Evolutionary conservation across 2,113 vertebrate species (phyloP).

Genomic region (Stomatorhinus ivindoensis): DNA sequence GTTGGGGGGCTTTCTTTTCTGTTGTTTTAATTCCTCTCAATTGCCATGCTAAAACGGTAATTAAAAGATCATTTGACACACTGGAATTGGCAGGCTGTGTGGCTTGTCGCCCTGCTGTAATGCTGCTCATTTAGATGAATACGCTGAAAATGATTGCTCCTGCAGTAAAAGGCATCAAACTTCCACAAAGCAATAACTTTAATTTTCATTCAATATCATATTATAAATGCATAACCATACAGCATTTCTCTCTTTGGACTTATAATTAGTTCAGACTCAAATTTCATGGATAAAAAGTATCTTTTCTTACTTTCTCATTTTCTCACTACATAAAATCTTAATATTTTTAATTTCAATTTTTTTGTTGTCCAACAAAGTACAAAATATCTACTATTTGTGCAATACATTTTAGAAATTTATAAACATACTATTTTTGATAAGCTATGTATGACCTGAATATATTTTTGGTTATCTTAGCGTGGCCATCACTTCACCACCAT

Average conservation of each 20-base stretch:
- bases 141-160: not conserved
- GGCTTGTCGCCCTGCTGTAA: not conserved
- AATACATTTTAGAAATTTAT: not conserved
- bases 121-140: not conserved
- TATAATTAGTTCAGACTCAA: not conserved
- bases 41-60: slow-evolving; percentile 42
- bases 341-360: not conserved
- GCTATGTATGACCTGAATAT: not conserved
- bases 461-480: not conserved
- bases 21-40: slow-evolving; percentile 40
- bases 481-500: not conserved
- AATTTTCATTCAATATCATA: not conserved
- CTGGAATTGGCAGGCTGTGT: slow-evolving; percentile 32
- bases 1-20: slow-evolving; percentile 6
- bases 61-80: slow-evolving; percentile 43
- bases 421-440: not conserved
- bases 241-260: not conserved
- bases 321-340: not conserved
- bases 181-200: not conserved
- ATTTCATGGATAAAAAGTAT: not conserved
- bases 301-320: not conserved
- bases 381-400: not conserved
- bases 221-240: not conserved
- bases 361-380: not conserved
- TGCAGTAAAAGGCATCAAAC: not conserved